Conservation (phyloP, 2,888 invertebrate genomes). For the Drosophila prolongata region DNA sequence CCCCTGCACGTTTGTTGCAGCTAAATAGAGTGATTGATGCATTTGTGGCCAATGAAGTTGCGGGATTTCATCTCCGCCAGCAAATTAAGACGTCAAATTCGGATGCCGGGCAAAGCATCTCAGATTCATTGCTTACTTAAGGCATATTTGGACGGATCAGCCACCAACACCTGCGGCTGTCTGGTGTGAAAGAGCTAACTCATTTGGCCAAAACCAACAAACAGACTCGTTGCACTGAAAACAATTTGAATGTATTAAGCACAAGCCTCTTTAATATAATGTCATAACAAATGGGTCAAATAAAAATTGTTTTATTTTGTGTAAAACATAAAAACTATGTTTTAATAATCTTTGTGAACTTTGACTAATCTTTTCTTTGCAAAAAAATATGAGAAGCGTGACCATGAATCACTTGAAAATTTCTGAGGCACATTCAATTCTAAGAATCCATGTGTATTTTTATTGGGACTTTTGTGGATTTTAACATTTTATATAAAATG, state of each 20-base stretch:
- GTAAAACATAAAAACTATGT: no score
- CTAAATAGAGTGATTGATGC: constrained; percentile 35
- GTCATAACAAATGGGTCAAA: no score
- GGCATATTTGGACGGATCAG: constrained; percentile 50
- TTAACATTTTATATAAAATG: no score
- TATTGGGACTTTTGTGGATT: no score
- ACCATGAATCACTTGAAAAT: no score
- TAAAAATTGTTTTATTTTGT: no score
- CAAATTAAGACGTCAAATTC: constrained; percentile 41
- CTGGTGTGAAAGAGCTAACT: constrained; percentile 54
- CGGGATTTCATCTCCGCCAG: constrained; percentile 31
- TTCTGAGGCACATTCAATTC: no score
- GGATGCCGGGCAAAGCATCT: constrained; percentile 1
- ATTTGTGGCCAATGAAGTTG: constrained; percentile 20
- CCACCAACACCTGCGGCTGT: constrained; percentile 48
- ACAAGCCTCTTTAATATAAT: no score
- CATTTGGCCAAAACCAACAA: constrained; percentile 62
- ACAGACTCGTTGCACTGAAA: constrained; percentile 10
- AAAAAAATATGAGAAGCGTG: no score
- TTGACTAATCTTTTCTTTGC: no score
- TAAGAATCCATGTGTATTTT: no score
- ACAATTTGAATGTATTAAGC: not conserved
- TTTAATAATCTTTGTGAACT: no score
- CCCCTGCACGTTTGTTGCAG: not conserved
- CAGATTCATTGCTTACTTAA: constrained; percentile 66